These are phyloP conservation scores for Notechis scutatus DNA, from an alignment of 2,113 vertebrate species.

Conservation along the genomic window DNA sequence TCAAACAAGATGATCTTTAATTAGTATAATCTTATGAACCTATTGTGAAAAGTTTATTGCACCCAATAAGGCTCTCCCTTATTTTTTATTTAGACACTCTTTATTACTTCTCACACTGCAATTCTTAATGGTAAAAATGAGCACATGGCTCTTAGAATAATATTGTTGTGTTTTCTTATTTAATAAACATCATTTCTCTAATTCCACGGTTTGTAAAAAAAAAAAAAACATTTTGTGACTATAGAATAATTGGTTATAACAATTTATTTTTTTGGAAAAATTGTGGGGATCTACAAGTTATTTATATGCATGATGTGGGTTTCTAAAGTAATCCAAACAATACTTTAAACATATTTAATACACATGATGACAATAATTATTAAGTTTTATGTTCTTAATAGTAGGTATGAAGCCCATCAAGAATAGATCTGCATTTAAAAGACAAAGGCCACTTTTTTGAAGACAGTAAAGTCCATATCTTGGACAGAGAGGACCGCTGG, in stretches of 20 bases:
- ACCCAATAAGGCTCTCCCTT: conserved; percentile 61
- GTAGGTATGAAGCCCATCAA: background rate
- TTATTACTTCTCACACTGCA: conserved; percentile 62
- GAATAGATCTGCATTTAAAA: too few species aligned
- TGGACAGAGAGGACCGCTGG: too few species aligned
- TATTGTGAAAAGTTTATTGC: conserved; percentile 76
- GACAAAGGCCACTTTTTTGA: too few species aligned
- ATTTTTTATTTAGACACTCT: conserved; percentile 69
- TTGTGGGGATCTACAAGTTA: conserved; percentile 17
- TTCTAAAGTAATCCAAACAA: conserved; percentile 27
- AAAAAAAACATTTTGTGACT: background rate
- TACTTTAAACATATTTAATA: background rate
- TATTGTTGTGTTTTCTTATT: conserved; percentile 60
- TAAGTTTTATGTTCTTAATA: background rate
- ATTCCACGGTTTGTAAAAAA: conserved; percentile 34
- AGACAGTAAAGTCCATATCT: too few species aligned
- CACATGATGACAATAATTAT: background rate
- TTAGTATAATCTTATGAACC: conserved; percentile 75
- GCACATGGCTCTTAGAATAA: conserved; percentile 57
- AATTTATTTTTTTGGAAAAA: conserved; percentile 25
- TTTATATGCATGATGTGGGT: conserved; percentile 46
- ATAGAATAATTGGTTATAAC: conserved; percentile 38
- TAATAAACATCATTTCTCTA: conserved; percentile 49
- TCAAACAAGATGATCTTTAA: conserved; percentile 81
- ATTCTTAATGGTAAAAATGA: conserved; percentile 66